Base-by-base conservation (phyloP, 2,113 vertebrate species). In the Anas platyrhynchos region DNA sequence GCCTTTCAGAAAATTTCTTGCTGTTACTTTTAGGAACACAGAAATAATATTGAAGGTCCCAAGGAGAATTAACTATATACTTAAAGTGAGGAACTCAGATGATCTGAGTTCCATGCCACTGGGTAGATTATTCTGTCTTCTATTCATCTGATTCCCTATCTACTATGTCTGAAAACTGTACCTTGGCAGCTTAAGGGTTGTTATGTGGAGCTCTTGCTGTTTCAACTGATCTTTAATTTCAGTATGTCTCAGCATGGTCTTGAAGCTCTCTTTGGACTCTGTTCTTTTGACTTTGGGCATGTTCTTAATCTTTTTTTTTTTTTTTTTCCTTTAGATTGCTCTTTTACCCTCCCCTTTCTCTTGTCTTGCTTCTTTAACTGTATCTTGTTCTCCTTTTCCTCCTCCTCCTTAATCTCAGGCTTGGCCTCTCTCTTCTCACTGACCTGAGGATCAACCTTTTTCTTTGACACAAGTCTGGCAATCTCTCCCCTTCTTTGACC, bases 321-420 rank as follows among this genome's bases (percentile, higher is more conserved):
- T 20, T 46, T 46, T 31, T 38, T 54, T 23, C 13, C 13, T 61
- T 41, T 8, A 1, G 3, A 34, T 66, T 59, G 75, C 56, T 88
- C 58, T 88, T 89, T 89, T 58, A 26, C 26, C 22, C 23, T 83
- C 34, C 48, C 3, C 16, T 94, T 94, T 88, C 76, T 74, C 18
- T 72, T 48, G 15, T 83, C 18, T 93, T 89, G 86, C 36, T 94
- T 7, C 68, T 86, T 91, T 82, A 79, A 69, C 66, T 86, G 21
- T 68, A 13, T 50, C 26, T 92, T 1, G 1, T 32, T 66, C 38
- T 95, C 54, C 55, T 92, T 94, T 68, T 82, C 41, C 68, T 91
- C 90, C 96, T 96, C 92, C 90, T 91, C 58, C 92, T 91, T 96
- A 94, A 94, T 96, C 83, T 89, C 38, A 76, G 46, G 3, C 21